Conservation (phyloP, 2,888 invertebrate species). For the Drosophila siamana region DNA sequence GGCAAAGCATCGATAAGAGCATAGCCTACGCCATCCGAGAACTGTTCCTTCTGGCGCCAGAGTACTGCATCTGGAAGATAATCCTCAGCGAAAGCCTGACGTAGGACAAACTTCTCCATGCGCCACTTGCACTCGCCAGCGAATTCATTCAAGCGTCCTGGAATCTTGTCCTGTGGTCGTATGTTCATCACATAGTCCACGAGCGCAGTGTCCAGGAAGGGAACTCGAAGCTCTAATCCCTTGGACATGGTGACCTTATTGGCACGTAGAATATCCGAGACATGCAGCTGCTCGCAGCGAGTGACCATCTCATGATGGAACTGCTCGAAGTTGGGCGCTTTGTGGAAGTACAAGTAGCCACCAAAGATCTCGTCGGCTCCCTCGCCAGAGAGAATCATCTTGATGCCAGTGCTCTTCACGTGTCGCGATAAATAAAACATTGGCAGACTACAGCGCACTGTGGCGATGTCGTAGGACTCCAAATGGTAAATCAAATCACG, state of each 20-base stretch:
- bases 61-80: slow-evolving; percentile 93
- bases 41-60: slow-evolving; percentile 97
- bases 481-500: slow-evolving; percentile 94
- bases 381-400: slow-evolving; percentile 95
- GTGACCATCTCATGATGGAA: slow-evolving; percentile 90
- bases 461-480: slow-evolving; percentile 89
- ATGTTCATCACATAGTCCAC: slow-evolving; percentile 91
- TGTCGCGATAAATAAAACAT: slow-evolving; percentile 94
- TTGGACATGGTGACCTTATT: slow-evolving; percentile 90
- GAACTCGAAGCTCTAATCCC: slow-evolving; percentile 93
- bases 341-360: slow-evolving; percentile 96
- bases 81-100: slow-evolving; percentile 91
- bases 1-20: slow-evolving; percentile 80
- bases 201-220: slow-evolving; percentile 94
- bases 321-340: slow-evolving; percentile 90
- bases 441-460: slow-evolving; percentile 82
- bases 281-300: slow-evolving; percentile 90
- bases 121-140: slow-evolving; percentile 53
- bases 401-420: slow-evolving; percentile 93
- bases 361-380: slow-evolving; percentile 98
- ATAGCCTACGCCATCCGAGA: slow-evolving; percentile 85
- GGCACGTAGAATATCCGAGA: slow-evolving; percentile 92
- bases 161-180: slow-evolving; percentile 89
- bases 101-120: slow-evolving; percentile 92
- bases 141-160: slow-evolving; percentile 83